Percentiles rank a stretch among this genome's conserved stretches.
Conservation (phyloP, 2,888 invertebrate genomes). For the Aphelenchoides bicaudatus region DNA sequence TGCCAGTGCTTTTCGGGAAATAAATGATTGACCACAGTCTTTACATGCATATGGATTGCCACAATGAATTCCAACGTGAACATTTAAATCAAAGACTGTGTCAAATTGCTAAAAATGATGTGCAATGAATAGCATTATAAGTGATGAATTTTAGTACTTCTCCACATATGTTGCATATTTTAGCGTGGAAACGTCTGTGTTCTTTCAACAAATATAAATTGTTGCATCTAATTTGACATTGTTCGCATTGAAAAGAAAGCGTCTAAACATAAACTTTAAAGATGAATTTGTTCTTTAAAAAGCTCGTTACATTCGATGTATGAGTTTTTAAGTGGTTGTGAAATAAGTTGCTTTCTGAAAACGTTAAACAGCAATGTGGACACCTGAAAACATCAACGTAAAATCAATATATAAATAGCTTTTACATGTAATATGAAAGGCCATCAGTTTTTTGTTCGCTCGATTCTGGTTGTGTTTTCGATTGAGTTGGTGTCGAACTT, state of each 20-base stretch:
- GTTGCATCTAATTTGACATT: constrained; percentile 30
- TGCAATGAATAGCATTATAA: neutral
- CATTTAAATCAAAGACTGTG: constrained; percentile 39
- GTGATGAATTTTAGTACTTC: constrained; percentile 28
- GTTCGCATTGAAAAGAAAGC: constrained; percentile 22
- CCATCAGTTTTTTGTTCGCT: too few relatives aligned
- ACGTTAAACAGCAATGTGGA: constrained; percentile 41
- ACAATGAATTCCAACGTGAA: constrained; percentile 41
- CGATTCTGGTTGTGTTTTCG: too few relatives aligned
- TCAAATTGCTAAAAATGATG: constrained; percentile 28
- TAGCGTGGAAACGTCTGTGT: constrained; percentile 33
- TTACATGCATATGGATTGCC: constrained; percentile 41
- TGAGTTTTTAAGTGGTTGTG: constrained; percentile 31
- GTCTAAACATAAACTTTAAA: constrained; percentile 7
- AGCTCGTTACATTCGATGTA: constrained; percentile 16
- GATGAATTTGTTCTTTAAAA: neutral
- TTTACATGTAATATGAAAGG: too few relatives aligned
- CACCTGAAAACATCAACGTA: too few relatives aligned
- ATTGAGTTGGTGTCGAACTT: too few relatives aligned
- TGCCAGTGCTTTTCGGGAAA: constrained; percentile 33
- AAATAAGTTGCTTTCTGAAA: constrained; percentile 30
- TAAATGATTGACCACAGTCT: constrained; percentile 42
- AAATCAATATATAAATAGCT: too few relatives aligned
- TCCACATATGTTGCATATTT: constrained; percentile 25
- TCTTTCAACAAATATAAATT: constrained; percentile 32